phyloP scores from a whole-genome alignment of 2,797 vertebrate genomes.

The Lates japonicus region DNA sequence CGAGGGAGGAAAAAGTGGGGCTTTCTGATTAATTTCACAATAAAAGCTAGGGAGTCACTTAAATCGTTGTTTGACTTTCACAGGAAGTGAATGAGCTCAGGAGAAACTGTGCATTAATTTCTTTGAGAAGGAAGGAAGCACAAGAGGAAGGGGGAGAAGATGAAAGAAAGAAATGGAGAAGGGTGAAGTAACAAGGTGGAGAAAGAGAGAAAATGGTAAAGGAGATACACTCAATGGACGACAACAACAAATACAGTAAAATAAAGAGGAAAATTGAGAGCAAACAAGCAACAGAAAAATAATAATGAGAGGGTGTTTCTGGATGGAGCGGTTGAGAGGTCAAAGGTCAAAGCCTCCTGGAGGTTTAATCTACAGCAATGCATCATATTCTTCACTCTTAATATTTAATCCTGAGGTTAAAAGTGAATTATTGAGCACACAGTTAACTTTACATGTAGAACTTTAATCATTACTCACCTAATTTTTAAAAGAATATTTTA shows the following conservation, averaged over 20 bases:
- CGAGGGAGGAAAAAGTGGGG: background rate
- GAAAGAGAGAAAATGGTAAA: background rate
- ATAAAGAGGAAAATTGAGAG: background rate
- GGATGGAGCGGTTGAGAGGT: slow-evolving; percentile 2
- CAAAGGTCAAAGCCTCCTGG: slow-evolving; percentile 22
- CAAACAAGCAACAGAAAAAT: background rate
- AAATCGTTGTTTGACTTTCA: background rate
- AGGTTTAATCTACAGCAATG: background rate
- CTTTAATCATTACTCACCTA: slow-evolving; percentile 29
- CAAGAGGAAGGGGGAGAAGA: background rate
- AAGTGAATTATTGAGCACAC: slow-evolving; percentile 48
- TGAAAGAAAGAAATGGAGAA: no score
- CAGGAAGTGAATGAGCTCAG: background rate
- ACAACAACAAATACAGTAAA: background rate
- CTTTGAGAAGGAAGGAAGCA: background rate
- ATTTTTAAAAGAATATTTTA: slow-evolving; percentile 37
- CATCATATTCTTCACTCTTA: background rate
- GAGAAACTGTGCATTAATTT: background rate
- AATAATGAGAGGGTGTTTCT: background rate
- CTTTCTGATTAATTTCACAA: background rate
- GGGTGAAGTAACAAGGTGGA: no score
- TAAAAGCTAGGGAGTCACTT: background rate
- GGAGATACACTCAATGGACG: background rate
- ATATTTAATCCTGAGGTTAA: slow-evolving; percentile 6
- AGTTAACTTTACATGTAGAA: slow-evolving; percentile 16